Evolutionary conservation across 2,113 vertebrate species (phyloP).

Genomic region (Chiloscyllium plagiosum): DNA sequence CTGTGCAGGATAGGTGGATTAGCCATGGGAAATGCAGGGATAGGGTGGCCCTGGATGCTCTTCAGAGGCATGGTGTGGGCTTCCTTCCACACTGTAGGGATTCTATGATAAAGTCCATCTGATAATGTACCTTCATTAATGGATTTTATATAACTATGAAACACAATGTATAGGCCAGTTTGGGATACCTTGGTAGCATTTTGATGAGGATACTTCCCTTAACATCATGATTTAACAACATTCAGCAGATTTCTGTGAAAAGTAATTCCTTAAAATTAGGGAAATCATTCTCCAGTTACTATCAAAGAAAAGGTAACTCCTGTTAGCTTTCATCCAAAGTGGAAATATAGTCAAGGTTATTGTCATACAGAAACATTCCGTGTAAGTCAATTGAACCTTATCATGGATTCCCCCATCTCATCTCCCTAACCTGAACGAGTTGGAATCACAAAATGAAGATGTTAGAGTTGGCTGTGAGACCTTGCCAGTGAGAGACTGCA

Average conservation of each 20-base stretch:
- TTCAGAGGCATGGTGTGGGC: too few relatives aligned
- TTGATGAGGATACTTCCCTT: not conserved
- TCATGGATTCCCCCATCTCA: not conserved
- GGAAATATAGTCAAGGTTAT: not conserved
- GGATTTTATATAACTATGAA: too few relatives aligned
- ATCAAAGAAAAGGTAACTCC: not conserved
- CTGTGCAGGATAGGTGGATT: too few relatives aligned
- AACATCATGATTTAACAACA: not conserved
- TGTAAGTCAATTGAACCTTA: not conserved
- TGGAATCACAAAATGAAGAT: not conserved
- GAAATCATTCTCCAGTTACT: not conserved
- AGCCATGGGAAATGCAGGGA: too few relatives aligned
- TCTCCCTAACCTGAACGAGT: not conserved
- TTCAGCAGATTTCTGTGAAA: not conserved
- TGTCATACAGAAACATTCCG: not conserved
- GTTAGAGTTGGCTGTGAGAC: not conserved
- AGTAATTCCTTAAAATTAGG: not conserved
- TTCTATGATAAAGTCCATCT: too few relatives aligned
- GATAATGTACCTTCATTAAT: too few relatives aligned
- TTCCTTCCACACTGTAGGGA: too few relatives aligned
- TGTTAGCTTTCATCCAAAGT: too few relatives aligned
- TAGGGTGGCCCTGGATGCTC: too few relatives aligned
- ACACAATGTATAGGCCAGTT: too few relatives aligned
- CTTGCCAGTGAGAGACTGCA: not conserved
- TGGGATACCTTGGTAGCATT: not conserved